Evolutionary conservation across 2,888 invertebrate species (phyloP).

Genomic region (Habroteleia sp.): DNA sequence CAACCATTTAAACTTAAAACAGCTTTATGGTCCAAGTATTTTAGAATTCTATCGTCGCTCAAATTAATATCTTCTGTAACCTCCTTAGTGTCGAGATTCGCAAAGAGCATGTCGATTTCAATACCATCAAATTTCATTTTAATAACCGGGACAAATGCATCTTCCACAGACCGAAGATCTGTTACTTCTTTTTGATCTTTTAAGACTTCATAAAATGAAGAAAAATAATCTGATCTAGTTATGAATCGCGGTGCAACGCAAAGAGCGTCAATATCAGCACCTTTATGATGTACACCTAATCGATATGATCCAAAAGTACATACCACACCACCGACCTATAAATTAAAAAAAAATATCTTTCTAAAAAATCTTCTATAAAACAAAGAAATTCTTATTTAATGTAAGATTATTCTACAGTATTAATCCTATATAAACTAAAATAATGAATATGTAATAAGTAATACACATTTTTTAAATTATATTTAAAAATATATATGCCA

Average conservation of each 20-base stretch:
- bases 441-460: no score
- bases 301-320: constrained; percentile 99
- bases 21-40: constrained; percentile 97
- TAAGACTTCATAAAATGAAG: constrained; percentile 95
- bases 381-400: no score
- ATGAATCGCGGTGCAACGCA: constrained; percentile 99
- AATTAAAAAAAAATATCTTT: no score
- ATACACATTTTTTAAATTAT: no score
- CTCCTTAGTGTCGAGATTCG: constrained; percentile 86
- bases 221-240: constrained; percentile 92
- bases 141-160: constrained; percentile 98
- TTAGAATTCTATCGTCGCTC: constrained; percentile 93
- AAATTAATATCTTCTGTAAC: constrained; percentile 86
- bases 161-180: constrained; percentile 95
- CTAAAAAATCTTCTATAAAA: no score
- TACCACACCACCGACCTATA: constrained; percentile 96
- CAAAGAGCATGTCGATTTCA: constrained; percentile 99
- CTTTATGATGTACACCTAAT: constrained; percentile 96
- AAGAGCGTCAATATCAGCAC: constrained; percentile 99
- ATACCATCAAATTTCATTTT: constrained; percentile 99
- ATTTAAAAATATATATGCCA: no score
- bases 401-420: no score
- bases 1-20: constrained; percentile 98
- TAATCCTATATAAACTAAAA: no score
- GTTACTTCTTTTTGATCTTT: constrained; percentile 93